These are phyloP conservation scores for Sebastes minor DNA, from an alignment of 2,797 vertebrate genomes.

Conservation along the genomic window DNA sequence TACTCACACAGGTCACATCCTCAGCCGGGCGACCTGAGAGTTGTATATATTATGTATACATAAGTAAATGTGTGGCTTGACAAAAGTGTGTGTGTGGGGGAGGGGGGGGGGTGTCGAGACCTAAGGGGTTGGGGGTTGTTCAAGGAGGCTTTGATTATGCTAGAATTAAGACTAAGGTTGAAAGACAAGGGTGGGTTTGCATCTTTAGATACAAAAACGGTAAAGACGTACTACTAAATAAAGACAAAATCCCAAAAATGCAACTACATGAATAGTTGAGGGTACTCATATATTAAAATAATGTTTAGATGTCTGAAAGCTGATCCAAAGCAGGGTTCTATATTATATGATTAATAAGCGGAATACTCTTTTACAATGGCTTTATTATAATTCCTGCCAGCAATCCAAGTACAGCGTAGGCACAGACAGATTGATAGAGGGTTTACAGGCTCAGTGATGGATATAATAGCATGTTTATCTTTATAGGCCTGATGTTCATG, in stretches of 20 bases:
- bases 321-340: neutral
- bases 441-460: conserved; percentile 49
- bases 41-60: conserved; percentile 54
- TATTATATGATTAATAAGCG: neutral
- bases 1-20: conserved; percentile 22
- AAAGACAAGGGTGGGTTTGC: neutral
- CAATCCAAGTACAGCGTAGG: conserved; percentile 22
- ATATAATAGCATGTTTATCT: conserved; percentile 54
- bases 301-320: neutral
- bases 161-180: conserved; percentile 20
- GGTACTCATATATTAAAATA: neutral
- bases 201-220: conserved; percentile 4
- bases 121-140: conserved; percentile 41
- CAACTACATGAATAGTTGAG: neutral
- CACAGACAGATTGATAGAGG: conserved; percentile 42
- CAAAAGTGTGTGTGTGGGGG: conserved; percentile 13
- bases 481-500: conserved; percentile 41
- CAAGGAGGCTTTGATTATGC: conserved; percentile 42
- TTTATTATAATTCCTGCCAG: conserved; percentile 34
- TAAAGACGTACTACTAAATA: neutral
- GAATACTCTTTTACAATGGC: conserved; percentile 4
- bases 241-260: neutral
- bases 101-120: neutral
- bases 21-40: conserved; percentile 21
- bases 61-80: conserved; percentile 33